A percentile compares a stretch with the other conserved stretches of the same genome.
Conservation (phyloP, 2,113 vertebrate genomes). For the Neotoma lepida region DNA sequence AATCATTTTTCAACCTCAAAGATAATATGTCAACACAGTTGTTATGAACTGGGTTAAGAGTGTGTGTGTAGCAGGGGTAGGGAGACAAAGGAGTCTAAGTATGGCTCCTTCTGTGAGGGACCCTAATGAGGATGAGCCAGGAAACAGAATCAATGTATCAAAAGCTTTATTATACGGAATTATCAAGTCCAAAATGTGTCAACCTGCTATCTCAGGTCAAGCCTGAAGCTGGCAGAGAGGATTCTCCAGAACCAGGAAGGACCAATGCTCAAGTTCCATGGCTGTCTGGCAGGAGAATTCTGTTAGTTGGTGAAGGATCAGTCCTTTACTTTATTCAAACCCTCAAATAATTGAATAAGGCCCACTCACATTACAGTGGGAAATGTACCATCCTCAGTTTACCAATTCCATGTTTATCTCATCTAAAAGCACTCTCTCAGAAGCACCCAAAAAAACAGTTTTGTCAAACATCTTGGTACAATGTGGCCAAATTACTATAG, state of each 20-base stretch:
- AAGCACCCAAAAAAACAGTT: neutral
- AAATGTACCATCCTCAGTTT: neutral
- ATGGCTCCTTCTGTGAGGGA: neutral
- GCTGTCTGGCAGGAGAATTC: neutral
- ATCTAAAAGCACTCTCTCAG: neutral
- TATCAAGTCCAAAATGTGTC: neutral
- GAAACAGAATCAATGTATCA: neutral
- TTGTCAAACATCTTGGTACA: neutral
- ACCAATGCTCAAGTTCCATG: neutral
- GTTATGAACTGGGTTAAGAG: neutral
- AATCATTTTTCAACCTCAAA: constrained; percentile 3
- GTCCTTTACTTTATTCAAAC: neutral
- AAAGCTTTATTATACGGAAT: neutral
- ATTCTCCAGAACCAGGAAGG: neutral
- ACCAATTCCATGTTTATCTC: neutral
- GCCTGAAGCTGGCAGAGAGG: neutral
- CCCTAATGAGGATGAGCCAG: neutral
- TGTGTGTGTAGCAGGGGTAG: neutral
- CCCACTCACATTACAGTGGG: neutral
- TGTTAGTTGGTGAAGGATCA: neutral
- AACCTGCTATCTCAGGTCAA: neutral
- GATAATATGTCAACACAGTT: neutral
- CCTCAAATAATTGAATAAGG: neutral
- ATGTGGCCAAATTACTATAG: neutral
- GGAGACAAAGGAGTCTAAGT: neutral